A percentile compares a stretch with the other conserved stretches of the same genome.
Conservation (phyloP, 92 coral and sea anemone species). For the Anthopleura xanthogrammica region DNA sequence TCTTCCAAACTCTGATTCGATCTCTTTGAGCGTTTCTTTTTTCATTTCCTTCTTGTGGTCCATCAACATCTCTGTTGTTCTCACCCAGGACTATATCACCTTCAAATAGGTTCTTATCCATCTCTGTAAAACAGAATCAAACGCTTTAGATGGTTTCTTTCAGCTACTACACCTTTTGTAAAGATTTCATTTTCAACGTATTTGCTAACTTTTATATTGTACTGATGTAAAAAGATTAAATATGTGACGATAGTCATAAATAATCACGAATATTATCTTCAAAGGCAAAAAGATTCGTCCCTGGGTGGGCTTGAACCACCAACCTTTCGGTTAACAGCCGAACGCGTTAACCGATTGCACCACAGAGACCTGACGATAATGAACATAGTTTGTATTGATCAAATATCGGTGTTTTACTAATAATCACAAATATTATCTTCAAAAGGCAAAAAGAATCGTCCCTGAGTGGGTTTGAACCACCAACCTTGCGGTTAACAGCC, state of each 20-base stretch:
- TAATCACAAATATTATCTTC: too few species aligned
- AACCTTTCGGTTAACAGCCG: slow-evolving; percentile 99
- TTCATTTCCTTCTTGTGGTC: background rate
- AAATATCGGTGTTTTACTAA: too few species aligned
- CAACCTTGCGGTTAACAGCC: slow-evolving; percentile 99
- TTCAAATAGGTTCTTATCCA: background rate
- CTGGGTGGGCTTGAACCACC: slow-evolving; percentile 99
- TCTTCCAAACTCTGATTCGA: background rate
- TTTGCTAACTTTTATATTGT: too few species aligned
- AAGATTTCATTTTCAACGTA: too few species aligned
- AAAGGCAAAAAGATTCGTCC: too few species aligned
- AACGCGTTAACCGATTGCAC: slow-evolving; percentile 99
- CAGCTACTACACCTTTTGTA: too few species aligned
- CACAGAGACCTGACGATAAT: slow-evolving; percentile 62
- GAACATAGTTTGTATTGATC: too few species aligned
- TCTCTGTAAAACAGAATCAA: background rate
- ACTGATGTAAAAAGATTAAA: too few species aligned
- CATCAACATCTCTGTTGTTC: background rate
- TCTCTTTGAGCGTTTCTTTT: background rate
- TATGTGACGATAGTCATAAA: too few species aligned
- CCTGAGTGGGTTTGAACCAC: slow-evolving; percentile 99
- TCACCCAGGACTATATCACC: background rate
- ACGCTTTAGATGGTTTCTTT: too few species aligned
- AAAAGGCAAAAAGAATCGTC: slow-evolving; percentile 40
- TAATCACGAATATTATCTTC: too few species aligned